Evolutionary conservation across 1,140 invertebrate species (phyloP), one percentile per base, ranked within the genome.

Genomic region (Helicorthomorpha holstii): DNA sequence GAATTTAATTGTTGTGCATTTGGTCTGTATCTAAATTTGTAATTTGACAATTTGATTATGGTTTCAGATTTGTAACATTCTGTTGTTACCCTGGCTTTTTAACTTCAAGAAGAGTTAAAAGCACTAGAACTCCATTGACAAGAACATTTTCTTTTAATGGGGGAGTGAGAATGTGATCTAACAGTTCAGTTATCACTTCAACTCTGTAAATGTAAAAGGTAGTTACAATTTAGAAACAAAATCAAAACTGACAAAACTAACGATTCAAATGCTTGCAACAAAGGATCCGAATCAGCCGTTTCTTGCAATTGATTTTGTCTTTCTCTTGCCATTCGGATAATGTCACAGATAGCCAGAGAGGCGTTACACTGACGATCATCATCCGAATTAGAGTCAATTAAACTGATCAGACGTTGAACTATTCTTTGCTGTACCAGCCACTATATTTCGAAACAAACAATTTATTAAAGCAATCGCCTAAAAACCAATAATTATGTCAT

Each of bases 351-450:
- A 62, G 86, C 75, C 68, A 85, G 79, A 59, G 84, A 75, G 63
- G 82, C 81, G 73, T 88, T 88, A 60, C 74, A 74, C 66, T 90
- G 85, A 63, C 80, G 78, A 58, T 79, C 76, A 61, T 77, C 71
- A 64, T 83, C 79, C 59, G 78, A 75, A 53, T 74, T 73, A 55
- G 84, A 78, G 63, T 84, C 80, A 60, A 93, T 73, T 65, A 89
- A 72, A 59, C 74, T 76, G 56, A 93, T 77, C 61, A 93, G 73
- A 66, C 77, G 79, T 68, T 88, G 82, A 57, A 93, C 77, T 60
- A 92, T 76, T 64, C 81, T 74, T 66, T 91, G 77, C 64, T 84
- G 82, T 73, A 87, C 81, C 60, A 95, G 74, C 88, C 88, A 94
- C 87, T 95, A 66, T 50, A 76, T 16, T n/a, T 41, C 38, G 38